These are phyloP conservation scores for Drosophila parvula DNA, from an alignment of 1,140 invertebrate genomes.

Conservation along the genomic window DNA sequence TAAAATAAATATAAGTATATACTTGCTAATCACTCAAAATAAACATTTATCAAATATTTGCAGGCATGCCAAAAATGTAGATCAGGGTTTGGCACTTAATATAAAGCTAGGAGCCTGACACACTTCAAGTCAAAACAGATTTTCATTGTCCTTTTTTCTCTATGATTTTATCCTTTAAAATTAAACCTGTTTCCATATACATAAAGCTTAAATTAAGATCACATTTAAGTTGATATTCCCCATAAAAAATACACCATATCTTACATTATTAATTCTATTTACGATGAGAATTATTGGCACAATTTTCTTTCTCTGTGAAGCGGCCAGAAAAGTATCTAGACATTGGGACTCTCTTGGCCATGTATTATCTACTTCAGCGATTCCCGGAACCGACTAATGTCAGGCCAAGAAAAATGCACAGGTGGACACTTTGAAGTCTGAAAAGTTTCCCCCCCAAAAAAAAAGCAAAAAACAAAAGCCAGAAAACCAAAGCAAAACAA, in stretches of 20 bases:
- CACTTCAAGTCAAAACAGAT: too few species aligned
- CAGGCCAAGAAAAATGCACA: conserved; percentile 67
- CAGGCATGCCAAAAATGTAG: too few species aligned
- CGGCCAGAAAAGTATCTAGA: conserved; percentile 25
- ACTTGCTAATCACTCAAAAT: neutral
- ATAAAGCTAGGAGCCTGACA: too few species aligned
- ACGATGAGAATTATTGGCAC: neutral
- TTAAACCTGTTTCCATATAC: too few species aligned
- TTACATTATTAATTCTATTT: neutral
- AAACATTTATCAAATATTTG: too few species aligned
- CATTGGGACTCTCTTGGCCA: conserved; percentile 21
- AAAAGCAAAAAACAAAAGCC: conserved; percentile 8
- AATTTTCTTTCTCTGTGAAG: neutral
- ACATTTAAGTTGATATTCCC: neutral
- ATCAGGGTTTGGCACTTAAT: too few species aligned
- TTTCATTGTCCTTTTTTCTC: too few species aligned
- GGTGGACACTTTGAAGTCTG: conserved; percentile 67
- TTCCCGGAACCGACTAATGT: conserved; percentile 68
- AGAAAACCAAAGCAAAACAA: conserved; percentile 51
- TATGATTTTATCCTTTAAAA: too few species aligned
- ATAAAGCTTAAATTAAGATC: neutral
- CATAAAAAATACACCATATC: neutral
- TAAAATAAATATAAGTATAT: too few species aligned
- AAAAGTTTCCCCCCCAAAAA: conserved; percentile 43
- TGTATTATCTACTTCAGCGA: conserved; percentile 39